These are phyloP conservation scores for Neodiprion fabricii DNA, from an alignment of 1,140 invertebrate species.

Conservation along the genomic window DNA sequence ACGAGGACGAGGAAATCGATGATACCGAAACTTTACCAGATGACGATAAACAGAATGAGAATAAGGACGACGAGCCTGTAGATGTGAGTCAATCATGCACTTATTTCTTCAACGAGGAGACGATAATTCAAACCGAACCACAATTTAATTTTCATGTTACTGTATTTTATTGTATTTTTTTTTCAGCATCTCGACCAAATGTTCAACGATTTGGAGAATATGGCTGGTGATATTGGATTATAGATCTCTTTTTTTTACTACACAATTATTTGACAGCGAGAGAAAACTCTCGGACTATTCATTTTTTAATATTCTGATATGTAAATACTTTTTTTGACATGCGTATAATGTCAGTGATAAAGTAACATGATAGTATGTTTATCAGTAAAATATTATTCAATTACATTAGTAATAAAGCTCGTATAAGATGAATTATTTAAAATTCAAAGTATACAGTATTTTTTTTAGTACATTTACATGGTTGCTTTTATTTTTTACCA, in stretches of 20 bases:
- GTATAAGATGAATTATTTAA: constrained; percentile 1
- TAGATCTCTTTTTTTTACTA: constrained; percentile 18
- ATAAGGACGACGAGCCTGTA: constrained; percentile 28
- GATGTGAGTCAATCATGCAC: constrained; percentile 40
- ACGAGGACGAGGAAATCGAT: constrained; percentile 44
- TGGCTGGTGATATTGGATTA: constrained; percentile 47
- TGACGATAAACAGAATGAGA: constrained; percentile 23
- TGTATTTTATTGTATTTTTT: constrained; percentile 23
- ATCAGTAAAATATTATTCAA: background rate
- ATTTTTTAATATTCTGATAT: constrained; percentile 8
- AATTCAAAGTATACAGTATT: background rate
- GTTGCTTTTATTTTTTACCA: no score
- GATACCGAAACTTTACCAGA: constrained; percentile 20
- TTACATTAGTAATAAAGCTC: background rate
- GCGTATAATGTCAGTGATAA: constrained; percentile 25
- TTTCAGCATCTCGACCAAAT: constrained; percentile 56
- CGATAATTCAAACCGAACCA: constrained; percentile 20
- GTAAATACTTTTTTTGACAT: constrained; percentile 18
- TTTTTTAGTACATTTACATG: no score
- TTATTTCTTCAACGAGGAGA: constrained; percentile 3
- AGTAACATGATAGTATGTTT: background rate
- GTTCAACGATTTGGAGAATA: constrained; percentile 54
- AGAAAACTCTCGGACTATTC: background rate
- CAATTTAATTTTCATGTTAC: constrained; percentile 22
- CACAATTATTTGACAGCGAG: constrained; percentile 7